Conservation (phyloP, 2,888 invertebrate species). For the Epistrophe grossulariae region DNA sequence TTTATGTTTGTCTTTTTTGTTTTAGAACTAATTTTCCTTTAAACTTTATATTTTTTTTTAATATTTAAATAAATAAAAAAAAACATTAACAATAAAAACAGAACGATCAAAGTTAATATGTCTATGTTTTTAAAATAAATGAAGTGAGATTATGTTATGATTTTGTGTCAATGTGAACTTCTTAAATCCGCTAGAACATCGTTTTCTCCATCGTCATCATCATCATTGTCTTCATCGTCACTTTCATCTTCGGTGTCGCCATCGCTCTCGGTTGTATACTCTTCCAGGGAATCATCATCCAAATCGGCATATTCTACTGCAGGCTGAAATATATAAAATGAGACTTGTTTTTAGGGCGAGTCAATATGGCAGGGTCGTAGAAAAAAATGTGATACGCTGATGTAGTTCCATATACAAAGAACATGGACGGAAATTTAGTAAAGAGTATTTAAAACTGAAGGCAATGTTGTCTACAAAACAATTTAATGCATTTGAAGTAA, state of each 20-base stretch:
- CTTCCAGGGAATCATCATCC: slow-evolving; percentile 77
- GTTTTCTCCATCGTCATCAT: not conserved
- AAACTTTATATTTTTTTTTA: slow-evolving; percentile 7
- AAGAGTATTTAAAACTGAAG: too few relatives aligned
- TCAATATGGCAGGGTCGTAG: too few relatives aligned
- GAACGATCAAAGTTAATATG: not conserved
- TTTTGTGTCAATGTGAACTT: slow-evolving; percentile 38
- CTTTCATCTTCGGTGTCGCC: slow-evolving; percentile 77
- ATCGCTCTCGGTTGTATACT: slow-evolving; percentile 77
- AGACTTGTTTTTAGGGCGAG: too few relatives aligned
- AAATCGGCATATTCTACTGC: slow-evolving; percentile 81
- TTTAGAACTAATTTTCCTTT: slow-evolving; percentile 14
- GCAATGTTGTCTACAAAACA: too few relatives aligned
- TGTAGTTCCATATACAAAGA: too few relatives aligned
- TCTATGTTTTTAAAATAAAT: not conserved
- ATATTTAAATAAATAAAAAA: slow-evolving; percentile 42
- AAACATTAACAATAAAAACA: slow-evolving; percentile 24
- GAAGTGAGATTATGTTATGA: not conserved
- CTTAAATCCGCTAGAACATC: not conserved
- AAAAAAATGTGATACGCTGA: too few relatives aligned
- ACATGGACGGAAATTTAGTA: too few relatives aligned
- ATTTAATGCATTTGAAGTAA: too few relatives aligned
- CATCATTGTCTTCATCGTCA: slow-evolving; percentile 47
- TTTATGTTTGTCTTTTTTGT: slow-evolving; percentile 11
- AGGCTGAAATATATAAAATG: slow-evolving; percentile 76